Evolutionary conservation across 53 echinoderm and acorn worm genomes (phyloP), one percentile per base, ranked within the genome.

Genomic region (Mesocentrotus franciscanus): DNA sequence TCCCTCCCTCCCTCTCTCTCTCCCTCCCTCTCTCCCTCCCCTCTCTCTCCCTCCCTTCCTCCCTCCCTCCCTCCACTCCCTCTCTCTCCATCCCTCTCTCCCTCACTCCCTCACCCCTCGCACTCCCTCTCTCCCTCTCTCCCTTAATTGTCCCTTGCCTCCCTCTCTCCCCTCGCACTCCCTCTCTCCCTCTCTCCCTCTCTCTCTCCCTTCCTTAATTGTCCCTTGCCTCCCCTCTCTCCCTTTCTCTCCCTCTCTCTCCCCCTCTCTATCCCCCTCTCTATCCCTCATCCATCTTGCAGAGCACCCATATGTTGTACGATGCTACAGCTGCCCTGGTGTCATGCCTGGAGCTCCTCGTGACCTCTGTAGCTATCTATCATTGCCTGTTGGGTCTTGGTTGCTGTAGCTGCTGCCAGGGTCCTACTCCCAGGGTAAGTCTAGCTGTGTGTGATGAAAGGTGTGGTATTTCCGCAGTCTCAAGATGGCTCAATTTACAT

Each of bases 291-390:
- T 42, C 81, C 18, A 18, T 17, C 85, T 8, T 85, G 26, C 87
- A 94, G 94, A 94, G 68, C 87, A 85, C 94, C 36, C 87, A 85
- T 30, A 94, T 94, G 94, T 10, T 94, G 87, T 94, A 94, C 29
- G 87, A 94, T 85, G 94, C 68, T 15, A 94, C 94, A 5, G 94
- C 94, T 62, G 94, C 94, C 36, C 64, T 94, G 24, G 49, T 94
- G 49, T 94, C 94, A 10, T 94, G 94, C 87, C 20, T 94, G 85
- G 94, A 94, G 68, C 87, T 94, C 14, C 85, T 94, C 6, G 94
- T 94, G 61, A 39, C 94, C 36, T 60, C 26, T 85, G 94, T 94
- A 18, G 85, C 94, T 17, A 68, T 94, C 62, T 94, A 94, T 61
- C 94, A 94, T 55, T 94, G 94, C 83, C 16, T 94, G 85, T 58